These are phyloP conservation scores for Martes martes DNA, from an alignment of 2,113 vertebrate species.

Conservation along the genomic window DNA sequence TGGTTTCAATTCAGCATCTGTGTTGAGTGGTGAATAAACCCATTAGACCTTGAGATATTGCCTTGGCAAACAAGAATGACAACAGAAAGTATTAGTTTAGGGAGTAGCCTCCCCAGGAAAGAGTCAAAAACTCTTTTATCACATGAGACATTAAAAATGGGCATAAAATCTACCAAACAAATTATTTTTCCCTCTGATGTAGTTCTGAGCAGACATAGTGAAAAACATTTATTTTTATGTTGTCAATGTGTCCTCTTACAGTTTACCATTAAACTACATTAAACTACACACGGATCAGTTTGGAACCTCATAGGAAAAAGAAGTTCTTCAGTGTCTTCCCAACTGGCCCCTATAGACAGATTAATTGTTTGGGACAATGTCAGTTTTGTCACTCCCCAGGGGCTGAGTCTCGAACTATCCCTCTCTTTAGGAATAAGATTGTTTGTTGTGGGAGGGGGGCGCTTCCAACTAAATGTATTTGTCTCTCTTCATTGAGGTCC, in stretches of 20 bases:
- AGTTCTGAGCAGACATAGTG: not conserved
- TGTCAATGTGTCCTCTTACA: not conserved
- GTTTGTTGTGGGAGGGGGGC: not conserved
- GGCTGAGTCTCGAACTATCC: not conserved
- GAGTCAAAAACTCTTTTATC: constrained; percentile 35
- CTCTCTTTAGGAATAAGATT: constrained; percentile 33
- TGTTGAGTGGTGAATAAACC: constrained; percentile 47
- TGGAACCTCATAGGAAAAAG: not conserved
- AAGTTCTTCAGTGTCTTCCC: not conserved
- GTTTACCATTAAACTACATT: not conserved
- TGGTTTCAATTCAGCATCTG: constrained; percentile 38
- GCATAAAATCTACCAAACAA: constrained; percentile 44
- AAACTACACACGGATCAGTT: not conserved
- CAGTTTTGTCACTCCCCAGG: not conserved
- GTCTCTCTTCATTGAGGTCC: not conserved
- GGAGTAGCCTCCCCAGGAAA: constrained; percentile 15
- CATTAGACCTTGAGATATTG: constrained; percentile 49
- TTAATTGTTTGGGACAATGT: not conserved
- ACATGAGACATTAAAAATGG: constrained; percentile 38
- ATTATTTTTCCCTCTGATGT: constrained; percentile 31
- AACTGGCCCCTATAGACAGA: not conserved
- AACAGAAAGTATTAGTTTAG: constrained; percentile 57
- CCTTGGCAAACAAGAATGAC: constrained; percentile 49
- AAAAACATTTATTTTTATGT: constrained; percentile 41
- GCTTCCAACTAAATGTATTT: not conserved